Percentiles rank a stretch among this genome's conserved stretches.
Conservation (phyloP, 2,888 invertebrate species). For the Callyntrura sp. region DNA sequence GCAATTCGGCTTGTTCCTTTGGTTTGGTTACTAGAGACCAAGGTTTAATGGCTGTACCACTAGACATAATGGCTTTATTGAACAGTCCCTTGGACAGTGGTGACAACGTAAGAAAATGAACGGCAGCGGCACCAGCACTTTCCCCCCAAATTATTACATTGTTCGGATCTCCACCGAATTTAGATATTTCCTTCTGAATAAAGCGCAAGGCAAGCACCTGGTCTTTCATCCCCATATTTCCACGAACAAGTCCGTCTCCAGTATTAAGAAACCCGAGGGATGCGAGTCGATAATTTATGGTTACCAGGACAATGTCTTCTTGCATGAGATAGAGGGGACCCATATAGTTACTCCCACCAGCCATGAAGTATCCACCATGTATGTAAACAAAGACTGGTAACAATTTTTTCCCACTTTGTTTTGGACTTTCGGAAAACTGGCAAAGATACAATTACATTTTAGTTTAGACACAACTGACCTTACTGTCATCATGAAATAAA, state of each 20-base stretch:
- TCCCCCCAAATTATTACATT: conserved; percentile 73
- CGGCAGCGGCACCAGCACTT: conserved; percentile 77
- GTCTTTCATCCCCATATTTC: conserved; percentile 77
- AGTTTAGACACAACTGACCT: conserved; percentile 7
- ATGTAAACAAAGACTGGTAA: conserved; percentile 87
- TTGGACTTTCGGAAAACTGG: conserved; percentile 28
- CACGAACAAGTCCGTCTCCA: conserved; percentile 61
- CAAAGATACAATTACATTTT: conserved; percentile 11
- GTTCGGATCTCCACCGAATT: conserved; percentile 73
- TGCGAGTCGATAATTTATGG: conserved; percentile 75
- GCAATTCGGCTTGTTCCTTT: conserved; percentile 61
- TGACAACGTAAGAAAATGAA: conserved; percentile 77
- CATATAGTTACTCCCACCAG: conserved; percentile 86
- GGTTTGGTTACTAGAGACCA: conserved; percentile 79
- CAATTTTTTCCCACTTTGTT: conserved; percentile 33
- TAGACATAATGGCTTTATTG: conserved; percentile 76
- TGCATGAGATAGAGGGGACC: conserved; percentile 87
- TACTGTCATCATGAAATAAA: no score
- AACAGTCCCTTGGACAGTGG: conserved; percentile 78
- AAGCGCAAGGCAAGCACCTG: conserved; percentile 74
- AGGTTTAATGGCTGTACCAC: conserved; percentile 81
- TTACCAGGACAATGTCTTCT: conserved; percentile 79
- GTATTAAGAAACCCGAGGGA: conserved; percentile 78
- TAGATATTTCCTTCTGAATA: conserved; percentile 65
- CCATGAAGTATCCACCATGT: conserved; percentile 87